phyloP scores from a whole-genome alignment of 2,113 vertebrate genomes.

The Corvus moneduloides region DNA sequence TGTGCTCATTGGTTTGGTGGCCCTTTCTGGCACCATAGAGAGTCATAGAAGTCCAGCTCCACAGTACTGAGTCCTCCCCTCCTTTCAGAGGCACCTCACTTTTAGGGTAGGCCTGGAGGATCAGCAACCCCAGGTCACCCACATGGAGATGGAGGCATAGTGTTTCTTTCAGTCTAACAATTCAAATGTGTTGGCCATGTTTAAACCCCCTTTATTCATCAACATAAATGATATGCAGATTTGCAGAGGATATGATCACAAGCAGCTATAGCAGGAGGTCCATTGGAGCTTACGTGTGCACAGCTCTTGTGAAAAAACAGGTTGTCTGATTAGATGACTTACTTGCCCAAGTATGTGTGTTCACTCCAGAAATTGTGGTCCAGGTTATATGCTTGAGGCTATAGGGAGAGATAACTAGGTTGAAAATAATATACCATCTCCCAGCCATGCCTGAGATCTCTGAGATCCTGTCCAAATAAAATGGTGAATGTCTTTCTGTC shows the following conservation, averaged over 20 bases:
- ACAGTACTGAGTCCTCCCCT: neutral
- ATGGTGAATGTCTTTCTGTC: neutral
- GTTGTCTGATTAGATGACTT: neutral
- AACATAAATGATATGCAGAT: neutral
- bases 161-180: neutral
- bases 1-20: neutral
- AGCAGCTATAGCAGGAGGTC: neutral
- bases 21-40: neutral
- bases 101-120: neutral
- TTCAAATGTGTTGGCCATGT: neutral
- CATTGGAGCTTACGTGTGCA: rapidly evolving
- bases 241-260: neutral
- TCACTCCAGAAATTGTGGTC: neutral
- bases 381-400: neutral
- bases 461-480: neutral
- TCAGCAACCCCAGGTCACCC: neutral
- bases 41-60: neutral
- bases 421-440: neutral
- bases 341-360: neutral
- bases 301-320: neutral
- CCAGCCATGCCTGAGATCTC: neutral
- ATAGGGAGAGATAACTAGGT: neutral
- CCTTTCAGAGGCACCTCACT: neutral
- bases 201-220: neutral
- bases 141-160: neutral